These are phyloP conservation scores for Leptosomus discolor DNA, from an alignment of 2,113 vertebrate species.

Conservation along the genomic window DNA sequence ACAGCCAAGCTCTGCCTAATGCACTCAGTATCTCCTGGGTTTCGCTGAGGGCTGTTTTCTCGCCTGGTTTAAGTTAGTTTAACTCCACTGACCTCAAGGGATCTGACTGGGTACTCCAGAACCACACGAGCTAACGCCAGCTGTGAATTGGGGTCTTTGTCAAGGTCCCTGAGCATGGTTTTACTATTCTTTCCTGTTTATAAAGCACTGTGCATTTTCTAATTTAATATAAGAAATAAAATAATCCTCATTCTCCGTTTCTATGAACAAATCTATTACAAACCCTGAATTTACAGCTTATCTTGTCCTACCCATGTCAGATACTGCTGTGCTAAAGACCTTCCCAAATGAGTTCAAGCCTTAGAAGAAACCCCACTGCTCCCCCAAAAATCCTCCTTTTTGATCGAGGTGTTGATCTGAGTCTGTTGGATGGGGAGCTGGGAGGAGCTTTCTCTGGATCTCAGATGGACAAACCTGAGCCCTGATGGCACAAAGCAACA, in stretches of 20 bases:
- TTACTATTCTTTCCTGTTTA: not conserved
- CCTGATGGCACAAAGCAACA: not conserved
- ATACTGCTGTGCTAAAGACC: not conserved
- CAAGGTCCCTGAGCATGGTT: not conserved
- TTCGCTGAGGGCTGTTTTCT: not conserved
- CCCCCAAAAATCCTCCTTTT: not conserved
- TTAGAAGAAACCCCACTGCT: not conserved
- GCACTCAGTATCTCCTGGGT: not conserved
- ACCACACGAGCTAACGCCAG: not conserved
- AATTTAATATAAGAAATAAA: not conserved
- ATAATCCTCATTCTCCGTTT: not conserved
- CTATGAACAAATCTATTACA: not conserved
- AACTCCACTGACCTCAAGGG: not conserved
- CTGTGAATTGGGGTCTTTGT: not conserved
- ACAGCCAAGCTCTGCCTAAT: not conserved
- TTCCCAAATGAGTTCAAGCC: not conserved
- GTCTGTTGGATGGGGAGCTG: not conserved
- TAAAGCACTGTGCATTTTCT: not conserved
- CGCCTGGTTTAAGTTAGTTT: not conserved
- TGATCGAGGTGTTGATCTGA: not conserved
- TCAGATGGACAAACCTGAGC: not conserved
- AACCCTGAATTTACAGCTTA: not conserved
- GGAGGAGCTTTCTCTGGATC: not conserved
- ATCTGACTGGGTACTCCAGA: not conserved
- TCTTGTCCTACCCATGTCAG: not conserved